phyloP scores from a whole-genome alignment of 2,113 vertebrate genomes.

The Tupaia tana region DNA sequence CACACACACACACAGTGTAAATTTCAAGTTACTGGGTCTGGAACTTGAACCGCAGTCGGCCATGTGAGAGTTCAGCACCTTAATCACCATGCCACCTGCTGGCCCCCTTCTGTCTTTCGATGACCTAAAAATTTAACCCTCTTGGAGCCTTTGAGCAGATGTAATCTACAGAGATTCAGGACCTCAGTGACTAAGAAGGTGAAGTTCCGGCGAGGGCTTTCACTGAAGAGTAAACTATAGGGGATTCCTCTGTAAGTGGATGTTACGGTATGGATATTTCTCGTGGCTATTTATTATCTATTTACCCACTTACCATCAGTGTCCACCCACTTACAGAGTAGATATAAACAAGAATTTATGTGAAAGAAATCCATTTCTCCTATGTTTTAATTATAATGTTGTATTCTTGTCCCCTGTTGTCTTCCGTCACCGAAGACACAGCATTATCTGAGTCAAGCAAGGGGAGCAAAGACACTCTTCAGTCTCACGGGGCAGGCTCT shows the following conservation, averaged over 20 bases:
- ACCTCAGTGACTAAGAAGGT: rapidly evolving
- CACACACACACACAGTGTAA: too few relatives aligned
- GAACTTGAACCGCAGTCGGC: too few relatives aligned
- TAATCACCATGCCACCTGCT: too few relatives aligned
- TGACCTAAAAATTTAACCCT: too few relatives aligned
- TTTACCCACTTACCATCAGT: too few relatives aligned
- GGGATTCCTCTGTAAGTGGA: too few relatives aligned
- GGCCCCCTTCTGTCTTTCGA: background rate
- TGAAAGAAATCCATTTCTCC: background rate
- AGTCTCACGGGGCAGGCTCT: rapidly evolving
- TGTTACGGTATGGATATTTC: too few relatives aligned
- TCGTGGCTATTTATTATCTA: too few relatives aligned
- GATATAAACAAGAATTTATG: background rate
- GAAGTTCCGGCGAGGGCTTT: rapidly evolving
- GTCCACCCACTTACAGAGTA: too few relatives aligned
- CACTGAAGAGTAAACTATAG: background rate
- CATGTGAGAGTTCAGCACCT: too few relatives aligned
- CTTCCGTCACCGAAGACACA: rapidly evolving
- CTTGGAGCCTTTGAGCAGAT: background rate
- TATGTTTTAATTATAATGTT: background rate
- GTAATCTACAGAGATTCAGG: rapidly evolving
- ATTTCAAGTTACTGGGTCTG: too few relatives aligned
- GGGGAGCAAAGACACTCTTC: background rate
- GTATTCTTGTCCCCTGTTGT: rapidly evolving
- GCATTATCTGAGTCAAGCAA: background rate